Conservation (phyloP, 1,140 invertebrate species). For the Argopecten irradians region DNA sequence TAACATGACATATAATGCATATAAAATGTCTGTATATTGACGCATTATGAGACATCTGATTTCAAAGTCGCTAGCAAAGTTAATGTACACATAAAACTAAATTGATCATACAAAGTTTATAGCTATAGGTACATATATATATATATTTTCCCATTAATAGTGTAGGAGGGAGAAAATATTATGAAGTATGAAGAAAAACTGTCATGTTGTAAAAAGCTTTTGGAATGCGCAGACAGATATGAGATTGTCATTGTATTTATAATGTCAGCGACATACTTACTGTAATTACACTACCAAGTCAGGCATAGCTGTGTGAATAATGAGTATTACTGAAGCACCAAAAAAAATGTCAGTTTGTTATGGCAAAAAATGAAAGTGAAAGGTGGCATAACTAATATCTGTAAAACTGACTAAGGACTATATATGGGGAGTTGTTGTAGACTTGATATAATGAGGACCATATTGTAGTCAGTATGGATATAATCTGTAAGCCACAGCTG, state of each 20-base stretch:
- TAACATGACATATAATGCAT: neutral
- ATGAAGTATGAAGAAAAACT: neutral
- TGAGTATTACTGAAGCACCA: neutral
- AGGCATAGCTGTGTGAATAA: neutral
- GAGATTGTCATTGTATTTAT: neutral
- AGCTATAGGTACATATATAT: no score
- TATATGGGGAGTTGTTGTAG: neutral
- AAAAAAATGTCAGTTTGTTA: neutral
- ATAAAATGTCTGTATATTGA: neutral
- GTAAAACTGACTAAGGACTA: neutral
- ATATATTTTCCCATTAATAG: no score
- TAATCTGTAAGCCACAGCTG: neutral
- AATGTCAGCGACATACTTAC: neutral
- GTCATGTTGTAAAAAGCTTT: neutral
- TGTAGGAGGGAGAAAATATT: neutral
- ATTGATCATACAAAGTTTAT: neutral
- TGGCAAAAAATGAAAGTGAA: neutral
- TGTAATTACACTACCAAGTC: neutral
- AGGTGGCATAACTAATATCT: neutral
- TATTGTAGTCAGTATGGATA: neutral
- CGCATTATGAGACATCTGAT: neutral
- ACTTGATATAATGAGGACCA: neutral
- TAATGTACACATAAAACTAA: neutral
- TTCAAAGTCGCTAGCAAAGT: neutral
- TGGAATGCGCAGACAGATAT: neutral